phyloP scores from a whole-genome alignment of 2,888 invertebrate species.

The Corythucha ciliata region DNA sequence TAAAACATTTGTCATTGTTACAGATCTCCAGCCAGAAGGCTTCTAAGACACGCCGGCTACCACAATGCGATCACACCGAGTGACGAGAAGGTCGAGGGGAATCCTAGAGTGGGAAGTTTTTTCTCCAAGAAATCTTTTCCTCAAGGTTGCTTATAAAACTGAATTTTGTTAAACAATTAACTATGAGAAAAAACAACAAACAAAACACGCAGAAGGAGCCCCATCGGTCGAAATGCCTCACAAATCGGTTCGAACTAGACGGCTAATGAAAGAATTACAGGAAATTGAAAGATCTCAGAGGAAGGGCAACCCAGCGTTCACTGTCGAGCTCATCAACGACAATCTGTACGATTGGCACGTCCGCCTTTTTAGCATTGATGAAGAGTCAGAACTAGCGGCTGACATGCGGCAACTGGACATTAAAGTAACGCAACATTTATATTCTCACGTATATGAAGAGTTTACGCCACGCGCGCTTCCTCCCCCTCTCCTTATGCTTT shows the following conservation, averaged over 20 bases:
- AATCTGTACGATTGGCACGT: slow-evolving; percentile 84
- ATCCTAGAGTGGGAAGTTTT: slow-evolving; percentile 30
- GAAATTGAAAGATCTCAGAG: slow-evolving; percentile 67
- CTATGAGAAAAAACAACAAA: not conserved
- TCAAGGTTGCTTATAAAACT: not conserved
- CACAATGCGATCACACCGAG: slow-evolving; percentile 41
- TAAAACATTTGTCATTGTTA: not conserved
- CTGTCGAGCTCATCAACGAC: slow-evolving; percentile 75
- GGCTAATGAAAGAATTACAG: slow-evolving; percentile 77
- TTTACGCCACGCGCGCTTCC: too few relatives aligned
- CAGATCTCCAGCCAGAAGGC: slow-evolving; percentile 48
- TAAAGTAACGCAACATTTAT: slow-evolving; percentile 4
- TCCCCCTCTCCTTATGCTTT: too few relatives aligned
- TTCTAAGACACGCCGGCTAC: slow-evolving; percentile 38
- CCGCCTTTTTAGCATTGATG: slow-evolving; percentile 68
- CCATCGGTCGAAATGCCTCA: slow-evolving; percentile 39
- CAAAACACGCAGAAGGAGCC: not conserved
- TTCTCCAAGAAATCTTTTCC: slow-evolving; percentile 41
- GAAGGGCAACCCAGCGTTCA: slow-evolving; percentile 63
- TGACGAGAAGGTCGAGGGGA: slow-evolving; percentile 32
- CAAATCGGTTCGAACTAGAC: slow-evolving; percentile 60
- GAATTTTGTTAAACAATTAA: not conserved
- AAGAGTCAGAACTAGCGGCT: slow-evolving; percentile 70
- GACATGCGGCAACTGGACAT: slow-evolving; percentile 72
- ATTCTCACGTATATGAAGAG: not conserved